Conservation (phyloP, 2,113 vertebrate species). For the Falcunculus frontatus region DNA sequence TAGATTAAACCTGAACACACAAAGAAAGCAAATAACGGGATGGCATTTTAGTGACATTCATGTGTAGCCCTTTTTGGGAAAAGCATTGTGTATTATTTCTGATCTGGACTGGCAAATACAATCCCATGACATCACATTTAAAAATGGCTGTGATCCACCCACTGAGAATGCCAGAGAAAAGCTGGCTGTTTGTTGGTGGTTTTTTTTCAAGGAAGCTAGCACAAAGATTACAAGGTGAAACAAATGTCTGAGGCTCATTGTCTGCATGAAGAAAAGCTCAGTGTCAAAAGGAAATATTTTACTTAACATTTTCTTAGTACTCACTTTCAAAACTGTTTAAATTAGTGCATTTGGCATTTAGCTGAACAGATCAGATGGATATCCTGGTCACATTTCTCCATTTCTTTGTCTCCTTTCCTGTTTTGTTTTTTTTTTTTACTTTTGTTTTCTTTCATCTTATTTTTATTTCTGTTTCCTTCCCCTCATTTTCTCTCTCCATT, state of each 20-base stretch:
- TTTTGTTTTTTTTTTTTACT: neutral
- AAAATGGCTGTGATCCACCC: slow-evolving; percentile 40
- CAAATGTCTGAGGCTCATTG: neutral
- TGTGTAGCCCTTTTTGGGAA: neutral
- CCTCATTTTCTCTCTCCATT: neutral
- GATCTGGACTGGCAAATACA: neutral
- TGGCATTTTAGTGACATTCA: neutral
- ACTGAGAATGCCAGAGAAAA: slow-evolving; percentile 8
- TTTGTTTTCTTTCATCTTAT: neutral
- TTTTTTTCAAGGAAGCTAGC: neutral
- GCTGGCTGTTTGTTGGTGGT: neutral
- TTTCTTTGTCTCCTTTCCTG: neutral
- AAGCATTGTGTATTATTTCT: slow-evolving; percentile 43
- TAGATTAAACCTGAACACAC: neutral
- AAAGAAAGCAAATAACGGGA: neutral
- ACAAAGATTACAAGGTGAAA: neutral
- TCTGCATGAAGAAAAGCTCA: neutral
- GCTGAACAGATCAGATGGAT: neutral
- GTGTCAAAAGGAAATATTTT: neutral
- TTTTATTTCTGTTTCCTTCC: neutral
- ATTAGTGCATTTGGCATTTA: neutral
- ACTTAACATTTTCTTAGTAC: neutral
- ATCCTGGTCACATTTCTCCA: neutral
- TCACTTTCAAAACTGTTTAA: neutral
- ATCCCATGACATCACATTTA: slow-evolving; percentile 41